Percentiles rank a stretch among this genome's conserved stretches.
phyloP scores from a whole-genome alignment of 2,113 vertebrate species.

The Brienomyrus longianalis region DNA sequence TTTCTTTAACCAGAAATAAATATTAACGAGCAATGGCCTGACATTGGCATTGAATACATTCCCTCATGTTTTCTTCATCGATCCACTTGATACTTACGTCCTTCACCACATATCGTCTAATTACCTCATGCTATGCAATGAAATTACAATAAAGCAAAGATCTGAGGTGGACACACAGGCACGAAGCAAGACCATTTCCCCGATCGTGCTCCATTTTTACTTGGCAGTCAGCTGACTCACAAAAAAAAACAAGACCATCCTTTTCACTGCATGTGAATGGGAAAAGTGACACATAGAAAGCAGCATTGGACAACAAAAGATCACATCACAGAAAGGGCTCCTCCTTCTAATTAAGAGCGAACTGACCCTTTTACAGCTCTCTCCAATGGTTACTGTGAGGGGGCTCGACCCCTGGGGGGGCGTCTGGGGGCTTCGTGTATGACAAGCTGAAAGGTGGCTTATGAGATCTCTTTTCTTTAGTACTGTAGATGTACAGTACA shows the following conservation, averaged over 20 bases:
- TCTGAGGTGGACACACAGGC: not conserved
- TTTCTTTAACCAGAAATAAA: not conserved
- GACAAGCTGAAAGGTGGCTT: conserved; percentile 5
- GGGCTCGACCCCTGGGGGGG: not conserved
- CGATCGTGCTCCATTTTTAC: not conserved
- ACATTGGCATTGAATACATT: too few species aligned
- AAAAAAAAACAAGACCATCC: not conserved
- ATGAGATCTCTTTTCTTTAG: conserved; percentile 1
- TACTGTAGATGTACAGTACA: not conserved
- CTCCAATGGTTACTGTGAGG: not conserved
- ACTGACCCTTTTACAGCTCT: not conserved
- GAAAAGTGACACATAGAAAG: not conserved
- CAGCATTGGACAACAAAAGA: not conserved
- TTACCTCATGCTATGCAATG: not conserved
- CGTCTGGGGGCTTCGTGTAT: not conserved
- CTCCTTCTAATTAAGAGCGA: not conserved
- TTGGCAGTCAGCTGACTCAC: not conserved
- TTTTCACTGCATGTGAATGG: not conserved
- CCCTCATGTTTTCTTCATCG: not conserved
- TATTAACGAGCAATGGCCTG: not conserved
- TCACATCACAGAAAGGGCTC: not conserved
- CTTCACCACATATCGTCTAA: not conserved
- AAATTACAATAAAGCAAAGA: not conserved
- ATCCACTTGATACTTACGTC: not conserved
- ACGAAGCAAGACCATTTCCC: not conserved